Base-by-base conservation (phyloP, 1,140 invertebrate genomes). In the Uloborus diversus region DNA sequence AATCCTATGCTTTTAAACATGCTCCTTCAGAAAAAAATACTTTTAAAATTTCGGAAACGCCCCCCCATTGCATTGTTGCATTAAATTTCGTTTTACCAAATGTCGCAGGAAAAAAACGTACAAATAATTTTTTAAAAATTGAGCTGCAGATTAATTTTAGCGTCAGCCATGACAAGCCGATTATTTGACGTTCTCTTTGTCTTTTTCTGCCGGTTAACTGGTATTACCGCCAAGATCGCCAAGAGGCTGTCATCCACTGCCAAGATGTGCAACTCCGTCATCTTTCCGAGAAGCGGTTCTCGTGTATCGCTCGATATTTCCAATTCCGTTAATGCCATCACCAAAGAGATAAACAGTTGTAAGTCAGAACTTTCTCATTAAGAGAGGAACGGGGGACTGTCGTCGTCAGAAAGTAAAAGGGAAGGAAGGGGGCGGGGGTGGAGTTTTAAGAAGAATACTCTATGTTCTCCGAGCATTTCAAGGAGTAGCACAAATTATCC, bases 321-420 rank as follows among this genome's bases (percentile, higher is more conserved):
- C 73, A 78, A 78, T 78, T 78, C 73, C 73, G 37, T 78, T 78
- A 78, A 78, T 78, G 73, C 73, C 73, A 66, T 78, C 73, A 66
- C 37, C 73, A 78, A 65, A 78, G 73, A 78, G 73, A 78, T 78
- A 78, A 78, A 78, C 73, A 78, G 61, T 65, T 65, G 73, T 78
- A 78, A 78, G 61, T 65, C 73, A 65, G 73, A 68, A 78, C 73
- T 78, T 78, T 78, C 73, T 78, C 73, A 78, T 78, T 78, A 78
- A 78, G 62, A 57, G 25, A 51, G 73, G 73, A 42, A 68, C 42
- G 71, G n/a, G n/a, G n/a, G n/a, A n/a, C 35, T 61, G 69, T 61
- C 69, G 59, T 73, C 56, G 14, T 25, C 4, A 37, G 56, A 75
- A 33, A 30, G 25, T n/a, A n/a, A 33, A 14, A 5, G 59, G 59